phyloP scores from a whole-genome alignment of 1,140 invertebrate genomes.

The Homarus americanus region DNA sequence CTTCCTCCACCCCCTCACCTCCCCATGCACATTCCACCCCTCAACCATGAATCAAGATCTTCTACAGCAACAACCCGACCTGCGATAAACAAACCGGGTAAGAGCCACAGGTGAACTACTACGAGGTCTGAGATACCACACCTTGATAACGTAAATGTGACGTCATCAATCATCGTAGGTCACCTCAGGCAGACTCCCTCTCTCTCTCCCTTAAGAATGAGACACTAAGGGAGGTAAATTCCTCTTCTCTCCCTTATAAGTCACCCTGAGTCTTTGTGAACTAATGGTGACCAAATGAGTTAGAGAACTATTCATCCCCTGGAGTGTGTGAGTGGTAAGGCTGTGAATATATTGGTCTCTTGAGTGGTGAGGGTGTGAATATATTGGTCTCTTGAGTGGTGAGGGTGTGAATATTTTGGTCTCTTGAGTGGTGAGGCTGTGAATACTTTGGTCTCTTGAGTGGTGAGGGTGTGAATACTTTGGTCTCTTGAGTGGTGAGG shows the following conservation, averaged over 20 bases:
- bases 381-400: too few relatives aligned
- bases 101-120: too few relatives aligned
- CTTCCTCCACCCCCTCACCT: too few relatives aligned
- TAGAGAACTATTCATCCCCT: constrained; percentile 26
- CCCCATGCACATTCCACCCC: not conserved
- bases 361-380: not conserved
- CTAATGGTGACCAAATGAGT: constrained; percentile 37
- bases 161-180: constrained; percentile 43
- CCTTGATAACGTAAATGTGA: constrained; percentile 20
- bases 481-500: too few relatives aligned
- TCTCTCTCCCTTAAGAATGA: not conserved
- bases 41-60: not conserved
- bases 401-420: too few relatives aligned
- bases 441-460: too few relatives aligned
- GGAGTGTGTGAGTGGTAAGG: not conserved
- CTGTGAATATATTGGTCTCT: not conserved
- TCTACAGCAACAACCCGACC: not conserved
- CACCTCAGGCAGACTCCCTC: not conserved
- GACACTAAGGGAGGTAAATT: constrained; percentile 22
- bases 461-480: too few relatives aligned
- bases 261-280: constrained; percentile 45
- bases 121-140: not conserved
- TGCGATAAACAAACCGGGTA: not conserved
- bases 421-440: too few relatives aligned
- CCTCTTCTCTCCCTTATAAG: constrained; percentile 34